These are phyloP conservation scores for Smutsia temminckii DNA, from an alignment of 2,797 vertebrate species.

Conservation along the genomic window DNA sequence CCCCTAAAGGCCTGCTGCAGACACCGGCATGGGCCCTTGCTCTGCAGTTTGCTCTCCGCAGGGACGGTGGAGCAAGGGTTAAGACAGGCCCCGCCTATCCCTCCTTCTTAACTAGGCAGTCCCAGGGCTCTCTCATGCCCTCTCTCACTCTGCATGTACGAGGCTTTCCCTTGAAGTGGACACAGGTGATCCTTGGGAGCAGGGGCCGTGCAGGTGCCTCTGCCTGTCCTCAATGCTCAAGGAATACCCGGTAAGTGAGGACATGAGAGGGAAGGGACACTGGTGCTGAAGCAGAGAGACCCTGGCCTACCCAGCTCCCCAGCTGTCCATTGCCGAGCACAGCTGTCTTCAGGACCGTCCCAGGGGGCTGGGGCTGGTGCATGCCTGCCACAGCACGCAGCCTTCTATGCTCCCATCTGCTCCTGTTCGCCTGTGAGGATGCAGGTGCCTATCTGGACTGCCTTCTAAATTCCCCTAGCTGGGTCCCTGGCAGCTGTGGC, in stretches of 20 bases:
- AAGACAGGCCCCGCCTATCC: rapidly evolving
- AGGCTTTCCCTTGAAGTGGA: neutral
- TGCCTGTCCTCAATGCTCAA: neutral
- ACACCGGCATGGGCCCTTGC: neutral
- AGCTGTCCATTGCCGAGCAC: neutral
- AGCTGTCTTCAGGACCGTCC: neutral
- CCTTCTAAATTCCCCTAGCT: neutral
- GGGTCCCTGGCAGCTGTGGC: neutral
- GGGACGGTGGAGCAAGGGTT: neutral
- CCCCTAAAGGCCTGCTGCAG: neutral
- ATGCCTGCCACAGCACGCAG: neutral
- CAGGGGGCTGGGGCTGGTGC: no score
- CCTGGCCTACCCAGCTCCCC: neutral
- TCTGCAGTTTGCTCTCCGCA: neutral
- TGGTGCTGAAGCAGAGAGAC: neutral
- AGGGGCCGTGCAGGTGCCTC: neutral
- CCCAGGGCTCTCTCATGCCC: neutral
- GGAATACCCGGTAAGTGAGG: neutral
- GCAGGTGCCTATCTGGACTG: neutral
- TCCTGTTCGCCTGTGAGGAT: neutral
- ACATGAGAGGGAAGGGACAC: no score
- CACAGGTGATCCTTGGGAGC: neutral
- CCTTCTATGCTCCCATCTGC: neutral
- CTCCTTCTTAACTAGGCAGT: neutral
- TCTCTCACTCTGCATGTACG: neutral